These are phyloP conservation scores for Aleiodes sp. DNA, from an alignment of 1,140 invertebrate genomes.

Conservation along the genomic window DNA sequence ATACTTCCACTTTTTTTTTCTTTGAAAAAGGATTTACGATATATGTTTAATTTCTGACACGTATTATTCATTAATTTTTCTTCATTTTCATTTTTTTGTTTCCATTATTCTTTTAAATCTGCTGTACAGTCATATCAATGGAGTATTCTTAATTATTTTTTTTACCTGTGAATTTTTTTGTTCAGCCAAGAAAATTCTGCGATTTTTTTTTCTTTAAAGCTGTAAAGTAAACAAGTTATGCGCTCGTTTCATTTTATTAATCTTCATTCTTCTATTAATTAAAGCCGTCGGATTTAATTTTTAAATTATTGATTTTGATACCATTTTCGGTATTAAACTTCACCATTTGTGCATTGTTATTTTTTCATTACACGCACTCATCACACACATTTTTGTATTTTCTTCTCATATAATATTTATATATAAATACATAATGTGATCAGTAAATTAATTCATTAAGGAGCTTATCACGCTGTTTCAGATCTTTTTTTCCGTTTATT, in stretches of 20 bases:
- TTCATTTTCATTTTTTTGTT: too few relatives aligned
- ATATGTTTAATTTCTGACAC: conserved; percentile 51
- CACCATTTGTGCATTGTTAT: conserved; percentile 29
- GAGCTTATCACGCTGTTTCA: background rate
- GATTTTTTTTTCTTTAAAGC: conserved; percentile 28
- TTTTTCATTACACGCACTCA: background rate
- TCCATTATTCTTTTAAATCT: conserved; percentile 53
- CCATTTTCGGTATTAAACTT: conserved; percentile 9
- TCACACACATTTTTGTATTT: conserved; percentile 22
- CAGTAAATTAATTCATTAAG: background rate
- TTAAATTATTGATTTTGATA: conserved; percentile 25
- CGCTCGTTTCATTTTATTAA: conserved; percentile 12
- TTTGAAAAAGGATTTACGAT: conserved; percentile 48
- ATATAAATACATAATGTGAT: conserved; percentile 1
- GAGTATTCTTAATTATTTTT: conserved; percentile 49
- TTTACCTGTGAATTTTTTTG: background rate
- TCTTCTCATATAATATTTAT: conserved; percentile 13
- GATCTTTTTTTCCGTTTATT: too few relatives aligned
- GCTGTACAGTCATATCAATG: conserved; percentile 63
- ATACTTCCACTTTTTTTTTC: conserved; percentile 5
- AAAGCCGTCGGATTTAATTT: conserved; percentile 4
- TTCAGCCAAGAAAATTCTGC: conserved; percentile 11
- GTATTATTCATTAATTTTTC: conserved; percentile 51
- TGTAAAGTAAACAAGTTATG: conserved; percentile 23
- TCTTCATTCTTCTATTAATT: conserved; percentile 34